Conservation (phyloP, 1,140 invertebrate genomes). For the Chelonus insularis region DNA sequence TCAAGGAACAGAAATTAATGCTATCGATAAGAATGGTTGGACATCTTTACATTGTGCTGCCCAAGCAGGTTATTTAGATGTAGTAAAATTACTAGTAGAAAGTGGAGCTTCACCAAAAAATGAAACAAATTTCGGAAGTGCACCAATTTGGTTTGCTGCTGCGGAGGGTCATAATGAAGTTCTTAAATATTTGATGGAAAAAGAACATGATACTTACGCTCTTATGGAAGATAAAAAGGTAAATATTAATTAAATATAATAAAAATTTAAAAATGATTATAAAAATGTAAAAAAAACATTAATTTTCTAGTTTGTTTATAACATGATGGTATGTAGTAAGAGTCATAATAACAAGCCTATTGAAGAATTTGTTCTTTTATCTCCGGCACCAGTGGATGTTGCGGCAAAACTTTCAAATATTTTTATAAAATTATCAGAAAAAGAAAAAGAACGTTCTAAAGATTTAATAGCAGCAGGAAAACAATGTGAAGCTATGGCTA, state of each 20-base stretch:
- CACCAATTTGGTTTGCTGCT: constrained; percentile 96
- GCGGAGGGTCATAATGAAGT: constrained; percentile 96
- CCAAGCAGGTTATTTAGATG: constrained; percentile 91
- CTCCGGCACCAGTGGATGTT: constrained; percentile 95
- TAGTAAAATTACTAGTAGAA: constrained; percentile 93
- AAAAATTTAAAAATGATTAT: too few relatives aligned
- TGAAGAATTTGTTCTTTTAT: constrained; percentile 94
- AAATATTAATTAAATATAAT: too few relatives aligned
- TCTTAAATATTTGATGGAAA: constrained; percentile 92
- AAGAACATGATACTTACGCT: constrained; percentile 95
- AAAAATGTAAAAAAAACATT: too few relatives aligned
- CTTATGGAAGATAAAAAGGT: constrained; percentile 95
- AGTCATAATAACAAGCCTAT: constrained; percentile 95
- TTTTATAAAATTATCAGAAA: constrained; percentile 83
- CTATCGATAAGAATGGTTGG: constrained; percentile 97
- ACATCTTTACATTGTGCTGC: constrained; percentile 95
- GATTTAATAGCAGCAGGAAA: constrained; percentile 93
- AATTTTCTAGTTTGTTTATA: constrained; percentile 99
- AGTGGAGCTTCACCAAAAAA: constrained; percentile 92
- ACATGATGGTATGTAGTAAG: constrained; percentile 98
- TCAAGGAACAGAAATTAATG: constrained; percentile 97
- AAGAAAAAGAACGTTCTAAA: constrained; percentile 97
- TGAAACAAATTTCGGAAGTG: constrained; percentile 90
- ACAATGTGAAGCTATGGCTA: constrained; percentile 96
- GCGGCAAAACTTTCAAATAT: constrained; percentile 96